Base-by-base conservation (phyloP, 2,797 vertebrate genomes). In the Novumbra hubbsi region DNA sequence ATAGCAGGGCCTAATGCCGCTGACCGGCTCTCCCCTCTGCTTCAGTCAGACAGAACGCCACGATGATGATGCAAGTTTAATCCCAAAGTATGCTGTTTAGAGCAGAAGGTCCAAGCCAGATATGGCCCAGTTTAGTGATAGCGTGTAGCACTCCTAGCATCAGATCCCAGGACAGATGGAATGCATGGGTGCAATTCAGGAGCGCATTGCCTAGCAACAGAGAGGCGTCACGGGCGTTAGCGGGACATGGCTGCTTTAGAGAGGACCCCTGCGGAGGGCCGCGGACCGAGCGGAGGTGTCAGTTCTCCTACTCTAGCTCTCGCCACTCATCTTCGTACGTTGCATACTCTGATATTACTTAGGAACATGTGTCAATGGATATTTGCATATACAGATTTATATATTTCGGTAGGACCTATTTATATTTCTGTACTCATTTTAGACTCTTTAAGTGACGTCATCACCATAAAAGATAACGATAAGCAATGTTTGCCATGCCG, bases 371-470 rank as follows among this genome's bases (percentile, higher is more conserved):
- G 76, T 86, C 45, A 76, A 89, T 80, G 87, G 79, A 75, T 89
- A 85, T 85, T 87, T 87, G 81, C 76, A 76, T 88, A 83, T 85
- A 87, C 77, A 87, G 81, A 88, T 88, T 86, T 85, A 79, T 87
- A 86, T 87, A 89, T 94, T 90, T 90, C 83, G 84, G 89, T 90
- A 88, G 83, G 84, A 90, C 80, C 78, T 90, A 82, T 88, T 92
- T 90, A 87, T 87, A 91, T 88, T 91, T 87, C 75, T 91, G 87
- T 84, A 83, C 89, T 93, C 80, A 83, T 90, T 90, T 91, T 88
- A 90, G 90, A 82, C 65, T 88, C 76, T 87, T 87, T 80, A 85
- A 85, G 78, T 85, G 81, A 87, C 82, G 80, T 86, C 80, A 86
- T 80, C 80, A 74, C 71, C 80, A 78, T 87, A 81, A 80, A 79